These are phyloP conservation scores for Reticulitermes lucifugus DNA, from an alignment of 2,888 invertebrate species.

Conservation along the genomic window DNA sequence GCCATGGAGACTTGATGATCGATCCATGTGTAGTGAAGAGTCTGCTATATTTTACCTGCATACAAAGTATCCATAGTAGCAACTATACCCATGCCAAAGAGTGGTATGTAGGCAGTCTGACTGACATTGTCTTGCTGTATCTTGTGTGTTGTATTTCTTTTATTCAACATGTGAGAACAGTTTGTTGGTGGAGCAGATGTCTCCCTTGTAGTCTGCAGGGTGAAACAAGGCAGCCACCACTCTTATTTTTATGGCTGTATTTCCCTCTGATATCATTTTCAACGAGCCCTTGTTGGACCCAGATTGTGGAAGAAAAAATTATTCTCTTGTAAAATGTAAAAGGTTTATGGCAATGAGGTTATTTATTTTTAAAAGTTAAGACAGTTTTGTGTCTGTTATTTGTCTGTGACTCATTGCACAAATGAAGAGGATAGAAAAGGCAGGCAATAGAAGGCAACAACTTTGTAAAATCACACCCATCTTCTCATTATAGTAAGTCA, in stretches of 20 bases:
- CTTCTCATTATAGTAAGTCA: not conserved
- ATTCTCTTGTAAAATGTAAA: not conserved
- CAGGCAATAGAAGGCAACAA: not conserved
- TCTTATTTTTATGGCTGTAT: not conserved
- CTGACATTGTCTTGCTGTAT: not conserved
- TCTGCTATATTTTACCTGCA: not conserved
- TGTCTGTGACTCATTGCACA: not conserved
- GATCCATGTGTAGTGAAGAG: not conserved
- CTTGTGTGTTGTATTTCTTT: constrained; percentile 23
- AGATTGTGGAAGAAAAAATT: not conserved
- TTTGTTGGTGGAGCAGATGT: constrained; percentile 3
- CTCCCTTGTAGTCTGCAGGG: constrained; percentile 6
- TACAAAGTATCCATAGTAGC: not conserved
- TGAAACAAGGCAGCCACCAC: not conserved
- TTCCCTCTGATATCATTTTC: constrained; percentile 14
- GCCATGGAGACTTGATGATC: too few relatives aligned
- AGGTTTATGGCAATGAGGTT: constrained; percentile 20
- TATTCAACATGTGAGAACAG: constrained; percentile 12
- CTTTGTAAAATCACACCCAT: not conserved
- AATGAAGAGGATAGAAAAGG: not conserved
- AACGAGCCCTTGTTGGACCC: constrained; percentile 18
- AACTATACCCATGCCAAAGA: not conserved
- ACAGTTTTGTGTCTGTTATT: constrained; percentile 1
- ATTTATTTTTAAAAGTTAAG: constrained; percentile 37
- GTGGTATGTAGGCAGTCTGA: not conserved